phyloP scores from a whole-genome alignment of 2,113 vertebrate genomes.

The Burhinus bistriatus region DNA sequence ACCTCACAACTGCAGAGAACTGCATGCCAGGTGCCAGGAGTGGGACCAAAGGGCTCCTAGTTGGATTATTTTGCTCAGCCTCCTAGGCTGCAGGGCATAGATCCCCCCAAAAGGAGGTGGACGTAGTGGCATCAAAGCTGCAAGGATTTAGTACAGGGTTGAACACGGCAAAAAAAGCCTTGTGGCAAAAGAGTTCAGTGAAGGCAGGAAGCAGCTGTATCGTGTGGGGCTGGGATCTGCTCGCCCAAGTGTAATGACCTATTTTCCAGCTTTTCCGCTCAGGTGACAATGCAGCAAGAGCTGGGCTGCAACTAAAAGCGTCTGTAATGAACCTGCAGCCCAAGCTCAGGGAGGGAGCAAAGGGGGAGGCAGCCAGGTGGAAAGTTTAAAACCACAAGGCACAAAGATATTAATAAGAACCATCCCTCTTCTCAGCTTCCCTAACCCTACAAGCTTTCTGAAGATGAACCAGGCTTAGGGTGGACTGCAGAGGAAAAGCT shows the following conservation, averaged over 20 bases:
- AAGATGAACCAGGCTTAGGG: neutral
- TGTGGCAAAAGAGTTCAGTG: neutral
- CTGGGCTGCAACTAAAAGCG: constrained; percentile 20
- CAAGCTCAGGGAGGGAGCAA: neutral
- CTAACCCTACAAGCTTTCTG: neutral
- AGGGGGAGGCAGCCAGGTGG: constrained; percentile 7
- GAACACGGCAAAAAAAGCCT: neutral
- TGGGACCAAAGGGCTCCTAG: neutral
- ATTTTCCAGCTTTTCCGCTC: constrained; percentile 64
- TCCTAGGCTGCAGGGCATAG: neutral
- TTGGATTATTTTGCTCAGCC: neutral
- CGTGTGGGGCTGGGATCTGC: constrained; percentile 36
- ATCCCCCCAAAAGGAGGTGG: neutral
- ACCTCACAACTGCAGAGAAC: neutral
- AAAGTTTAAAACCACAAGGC: constrained; percentile 30
- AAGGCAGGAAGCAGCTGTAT: constrained; percentile 52
- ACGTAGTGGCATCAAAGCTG: neutral
- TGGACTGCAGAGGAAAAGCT: neutral
- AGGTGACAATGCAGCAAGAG: constrained; percentile 63
- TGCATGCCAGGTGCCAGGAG: neutral
- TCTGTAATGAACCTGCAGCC: constrained; percentile 49
- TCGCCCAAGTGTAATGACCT: constrained; percentile 64
- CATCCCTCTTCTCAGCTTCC: neutral
- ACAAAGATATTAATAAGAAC: neutral
- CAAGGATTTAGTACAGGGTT: neutral